Base-by-base conservation (phyloP, 92 coral and sea anemone genomes). In the Parazoanthus atlanticus region DNA sequence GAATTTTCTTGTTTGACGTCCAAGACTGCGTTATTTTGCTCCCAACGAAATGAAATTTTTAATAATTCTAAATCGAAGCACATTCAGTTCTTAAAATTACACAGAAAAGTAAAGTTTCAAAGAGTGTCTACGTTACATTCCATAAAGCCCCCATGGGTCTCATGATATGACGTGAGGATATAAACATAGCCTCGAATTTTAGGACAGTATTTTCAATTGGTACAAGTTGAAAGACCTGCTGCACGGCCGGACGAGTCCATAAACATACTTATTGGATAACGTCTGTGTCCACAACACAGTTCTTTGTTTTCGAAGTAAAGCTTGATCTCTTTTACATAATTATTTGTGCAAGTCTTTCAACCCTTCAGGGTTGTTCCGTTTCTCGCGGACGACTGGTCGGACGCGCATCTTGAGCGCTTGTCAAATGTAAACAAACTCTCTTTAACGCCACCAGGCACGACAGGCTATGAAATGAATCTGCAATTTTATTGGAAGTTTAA, bases 361-460 rank as follows among this genome's bases (percentile, higher is more conserved):
- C 12, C 15, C 23, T 56, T 73, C 28, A 38, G 30, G 49, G 54
- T 17, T 13, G 74, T 82, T 70, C 69, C 65, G n/a, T 78, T 28
- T 83, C 38, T 36, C 66, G 65, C 66, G 21, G 61, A 8, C 52
- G 83, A 79, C 36, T 28, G 38, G 30, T 41, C 21, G n/a, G 65
- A 9, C 66, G 64, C 43, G 87, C 87, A 84, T 40, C 23, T 19
- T 36, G 31, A 67, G 65, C 41, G 77, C 86, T 25, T 30, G 78
- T 33, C 38, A 71, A 84, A 69, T 46, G 87, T 84, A 84, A 84
- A 84, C 78, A 84, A 84, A 69, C 41, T 28, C 30, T 65, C 25
- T 26, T 26, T 17, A 54, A 41, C 61, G 13, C 11, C 46, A 84
- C 23, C 61, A 40, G 36, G 74, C 66, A 70, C 34, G 13, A 13